Base-by-base conservation (phyloP, 2,113 vertebrate species). In the Halichoerus grypus region DNA sequence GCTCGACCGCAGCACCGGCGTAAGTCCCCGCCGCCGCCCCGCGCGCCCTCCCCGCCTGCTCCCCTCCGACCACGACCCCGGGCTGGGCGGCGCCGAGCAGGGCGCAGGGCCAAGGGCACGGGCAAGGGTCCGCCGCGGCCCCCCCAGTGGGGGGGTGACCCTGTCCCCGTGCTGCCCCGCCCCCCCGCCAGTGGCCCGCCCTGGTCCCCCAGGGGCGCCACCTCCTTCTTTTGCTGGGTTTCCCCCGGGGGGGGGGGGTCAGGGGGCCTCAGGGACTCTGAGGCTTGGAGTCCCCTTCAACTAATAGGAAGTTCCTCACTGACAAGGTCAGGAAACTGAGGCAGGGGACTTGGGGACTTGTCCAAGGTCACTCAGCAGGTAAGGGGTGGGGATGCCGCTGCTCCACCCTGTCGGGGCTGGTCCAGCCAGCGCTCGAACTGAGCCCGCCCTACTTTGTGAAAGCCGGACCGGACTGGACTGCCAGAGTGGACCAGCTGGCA, bases 1-100 rank as follows among this genome's bases (percentile, higher is more conserved):
- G 96, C 99, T 99, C 76, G 99, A 99, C 98, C 99, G 99, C 98
- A 99, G 99, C 98, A 99, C 99, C 51, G 99, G 99, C 98, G 99
- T 99, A 99, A 99, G 99, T 99, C 31, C 83, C 72, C 84, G 82
- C 91, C 61, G 36, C n/a, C 72, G 21, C 77, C 82, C 55, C 39
- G 59, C 77, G 36, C 63, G 28, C 28, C 46, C 82, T 36, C 15
- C 15, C 28, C 57, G 1, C 36, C 59, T 22, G 71, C 39, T 12
- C n/a, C n/a, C 61, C 28, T 19, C 72, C 16, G 26, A 19, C 36
- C 6, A 39, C 59, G 26, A 28, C n/a, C 74, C 39, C 7, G 13
- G 21, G 74, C 74, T 13, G 53, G 74, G 63, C 42, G 15, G 80
- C 61, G 46, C 59, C 28, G 21, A 22, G 26, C 53, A 0, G 72